phyloP scores from a whole-genome alignment of 30 jellyfish, hydroid and myxozoan species.

The Aurelia aurita region DNA sequence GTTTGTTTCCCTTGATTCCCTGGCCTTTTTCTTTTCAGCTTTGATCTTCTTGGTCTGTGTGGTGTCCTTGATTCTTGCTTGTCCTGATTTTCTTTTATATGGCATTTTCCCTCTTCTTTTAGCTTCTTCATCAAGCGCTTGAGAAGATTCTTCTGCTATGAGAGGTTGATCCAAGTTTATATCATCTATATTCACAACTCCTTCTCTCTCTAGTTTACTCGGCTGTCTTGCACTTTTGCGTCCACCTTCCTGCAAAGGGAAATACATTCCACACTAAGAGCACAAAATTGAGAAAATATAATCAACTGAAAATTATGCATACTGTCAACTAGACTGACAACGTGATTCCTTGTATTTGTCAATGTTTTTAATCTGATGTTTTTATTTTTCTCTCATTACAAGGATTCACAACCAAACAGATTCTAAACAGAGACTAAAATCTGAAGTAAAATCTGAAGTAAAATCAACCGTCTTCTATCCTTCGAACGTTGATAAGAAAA shows the following conservation, averaged over 20 bases:
- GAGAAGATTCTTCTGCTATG: conserved; percentile 59
- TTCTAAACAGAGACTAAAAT: too few species aligned
- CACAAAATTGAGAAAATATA: too few species aligned
- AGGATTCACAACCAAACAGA: too few species aligned
- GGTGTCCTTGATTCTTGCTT: conserved; percentile 86
- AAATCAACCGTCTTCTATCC: too few species aligned
- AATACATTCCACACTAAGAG: too few species aligned
- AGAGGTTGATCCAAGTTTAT: conserved; percentile 82
- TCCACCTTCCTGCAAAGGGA: conserved; percentile 86
- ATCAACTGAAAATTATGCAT: too few species aligned
- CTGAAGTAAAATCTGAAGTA: too few species aligned
- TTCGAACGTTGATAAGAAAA: too few species aligned
- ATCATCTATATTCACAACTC: conserved; percentile 88
- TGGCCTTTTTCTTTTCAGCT: conserved; percentile 74
- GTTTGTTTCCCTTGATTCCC: conserved; percentile 29
- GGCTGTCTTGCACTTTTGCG: conserved; percentile 91
- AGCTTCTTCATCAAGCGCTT: conserved; percentile 25
- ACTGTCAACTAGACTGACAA: too few species aligned
- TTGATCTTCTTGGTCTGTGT: conserved; percentile 77
- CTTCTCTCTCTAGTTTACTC: conserved; percentile 83
- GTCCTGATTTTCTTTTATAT: conserved; percentile 62
- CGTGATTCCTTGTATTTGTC: too few species aligned
- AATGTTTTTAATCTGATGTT: too few species aligned
- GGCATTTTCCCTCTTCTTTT: conserved; percentile 60
- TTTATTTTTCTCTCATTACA: too few species aligned